Evolutionary conservation across 2,113 vertebrate species (phyloP).

Genomic region (Mobula birostris): DNA sequence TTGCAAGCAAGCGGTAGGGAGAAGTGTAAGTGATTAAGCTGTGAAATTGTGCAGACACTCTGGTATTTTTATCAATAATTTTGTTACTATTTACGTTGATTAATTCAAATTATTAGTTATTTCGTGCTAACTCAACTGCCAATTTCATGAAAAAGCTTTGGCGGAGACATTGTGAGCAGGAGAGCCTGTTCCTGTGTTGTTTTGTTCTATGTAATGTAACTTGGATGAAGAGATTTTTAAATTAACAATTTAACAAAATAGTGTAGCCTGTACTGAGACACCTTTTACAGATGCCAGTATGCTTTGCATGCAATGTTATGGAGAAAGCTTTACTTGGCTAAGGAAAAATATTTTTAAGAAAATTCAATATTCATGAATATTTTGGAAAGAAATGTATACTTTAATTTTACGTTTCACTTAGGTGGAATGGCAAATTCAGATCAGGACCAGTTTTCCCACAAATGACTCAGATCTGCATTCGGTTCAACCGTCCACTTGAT

Average conservation of each 20-base stretch:
- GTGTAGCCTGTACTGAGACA: background rate
- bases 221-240: background rate
- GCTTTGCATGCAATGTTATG: background rate
- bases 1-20: background rate
- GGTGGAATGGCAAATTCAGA: slow-evolving; percentile 76
- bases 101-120: background rate
- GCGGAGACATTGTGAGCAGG: no score
- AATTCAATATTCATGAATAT: background rate
- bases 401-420: slow-evolving; percentile 43
- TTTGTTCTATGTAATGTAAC: background rate
- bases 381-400: background rate
- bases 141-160: slow-evolving; percentile 43
- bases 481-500: slow-evolving; percentile 80
- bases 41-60: background rate
- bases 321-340: background rate
- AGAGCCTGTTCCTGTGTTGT: no score
- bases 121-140: slow-evolving; percentile 43
- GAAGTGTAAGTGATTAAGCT: background rate
- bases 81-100: background rate
- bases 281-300: background rate
- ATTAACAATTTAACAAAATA: no score
- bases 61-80: background rate
- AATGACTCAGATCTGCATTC: slow-evolving; percentile 73
- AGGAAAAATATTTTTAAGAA: background rate
- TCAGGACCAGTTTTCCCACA: slow-evolving; percentile 67